phyloP scores from a whole-genome alignment of 1,140 invertebrate genomes.

The Octopus sinensis region DNA sequence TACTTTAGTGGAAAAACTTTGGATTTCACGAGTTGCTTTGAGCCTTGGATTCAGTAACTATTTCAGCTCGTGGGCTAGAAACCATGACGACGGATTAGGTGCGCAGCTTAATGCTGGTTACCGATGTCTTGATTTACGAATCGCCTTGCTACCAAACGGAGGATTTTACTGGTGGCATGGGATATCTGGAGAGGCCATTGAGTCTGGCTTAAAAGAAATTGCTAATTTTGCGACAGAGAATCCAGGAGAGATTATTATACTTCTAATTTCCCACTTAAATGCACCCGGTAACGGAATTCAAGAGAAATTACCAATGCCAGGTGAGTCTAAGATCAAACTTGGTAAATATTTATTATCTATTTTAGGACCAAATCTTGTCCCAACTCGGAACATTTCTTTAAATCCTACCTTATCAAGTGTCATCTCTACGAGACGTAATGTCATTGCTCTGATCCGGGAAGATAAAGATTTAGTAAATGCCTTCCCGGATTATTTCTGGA shows the following conservation, averaged over 20 bases:
- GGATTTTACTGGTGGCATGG: conserved; percentile 13
- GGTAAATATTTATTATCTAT: not conserved
- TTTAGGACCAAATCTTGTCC: not conserved
- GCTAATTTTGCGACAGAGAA: not conserved
- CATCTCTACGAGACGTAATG: not conserved
- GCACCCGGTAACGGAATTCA: not conserved
- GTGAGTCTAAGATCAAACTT: not conserved
- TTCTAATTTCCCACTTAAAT: not conserved
- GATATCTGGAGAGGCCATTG: not conserved
- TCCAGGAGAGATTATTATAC: not conserved
- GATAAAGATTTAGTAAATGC: not conserved
- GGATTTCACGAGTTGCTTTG: not conserved
- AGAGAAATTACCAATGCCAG: not conserved
- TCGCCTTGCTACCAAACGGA: not conserved
- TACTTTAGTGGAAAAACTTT: not conserved
- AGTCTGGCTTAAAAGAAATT: not conserved
- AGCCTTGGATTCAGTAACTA: conserved; percentile 1
- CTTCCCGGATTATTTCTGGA: conserved; percentile 11
- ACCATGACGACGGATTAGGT: not conserved
- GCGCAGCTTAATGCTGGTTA: conserved; percentile 1
- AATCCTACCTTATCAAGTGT: not conserved
- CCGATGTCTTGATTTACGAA: conserved; percentile 10
- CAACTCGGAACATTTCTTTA: not conserved
- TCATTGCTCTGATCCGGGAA: not conserved
- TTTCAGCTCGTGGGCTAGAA: conserved; percentile 6